phyloP scores from a whole-genome alignment of 2,113 vertebrate genomes.

The Charadrius vociferus region DNA sequence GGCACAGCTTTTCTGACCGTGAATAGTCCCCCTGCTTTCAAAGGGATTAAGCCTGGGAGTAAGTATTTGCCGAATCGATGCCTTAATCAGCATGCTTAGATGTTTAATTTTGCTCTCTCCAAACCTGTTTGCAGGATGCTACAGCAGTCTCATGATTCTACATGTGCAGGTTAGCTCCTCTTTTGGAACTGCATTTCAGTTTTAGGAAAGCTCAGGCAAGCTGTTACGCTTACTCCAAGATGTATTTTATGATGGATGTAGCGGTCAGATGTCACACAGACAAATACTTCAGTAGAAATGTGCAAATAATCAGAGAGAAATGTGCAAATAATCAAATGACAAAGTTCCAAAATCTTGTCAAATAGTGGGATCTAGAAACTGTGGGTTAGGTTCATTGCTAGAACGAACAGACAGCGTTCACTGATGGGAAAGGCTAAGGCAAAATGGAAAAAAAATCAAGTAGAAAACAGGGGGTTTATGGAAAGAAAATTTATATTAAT shows the following conservation, averaged over 20 bases:
- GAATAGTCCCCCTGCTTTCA: conserved; percentile 26
- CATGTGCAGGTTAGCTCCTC: background rate
- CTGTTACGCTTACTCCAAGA: background rate
- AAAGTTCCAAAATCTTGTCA: background rate
- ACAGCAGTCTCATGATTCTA: background rate
- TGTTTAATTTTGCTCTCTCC: background rate
- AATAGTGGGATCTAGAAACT: background rate
- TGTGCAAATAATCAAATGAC: background rate
- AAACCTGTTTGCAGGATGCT: background rate
- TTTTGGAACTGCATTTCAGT: background rate
- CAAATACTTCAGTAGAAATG: background rate
- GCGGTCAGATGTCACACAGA: background rate
- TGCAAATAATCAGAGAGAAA: background rate
- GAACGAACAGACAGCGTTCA: background rate
- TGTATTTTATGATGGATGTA: background rate
- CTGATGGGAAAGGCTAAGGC: background rate
- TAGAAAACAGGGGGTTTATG: background rate
- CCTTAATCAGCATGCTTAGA: background rate
- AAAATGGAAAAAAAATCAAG: background rate
- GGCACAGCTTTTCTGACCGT: conserved; percentile 5
- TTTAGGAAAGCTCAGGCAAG: background rate
- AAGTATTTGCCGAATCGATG: conserved; percentile 34
- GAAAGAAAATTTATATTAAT: background rate
- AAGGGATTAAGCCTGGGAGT: background rate
- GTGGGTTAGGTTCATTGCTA: background rate